These are phyloP conservation scores for Trichomycterus rosablanca DNA, from an alignment of 2,113 vertebrate species.

Conservation along the genomic window DNA sequence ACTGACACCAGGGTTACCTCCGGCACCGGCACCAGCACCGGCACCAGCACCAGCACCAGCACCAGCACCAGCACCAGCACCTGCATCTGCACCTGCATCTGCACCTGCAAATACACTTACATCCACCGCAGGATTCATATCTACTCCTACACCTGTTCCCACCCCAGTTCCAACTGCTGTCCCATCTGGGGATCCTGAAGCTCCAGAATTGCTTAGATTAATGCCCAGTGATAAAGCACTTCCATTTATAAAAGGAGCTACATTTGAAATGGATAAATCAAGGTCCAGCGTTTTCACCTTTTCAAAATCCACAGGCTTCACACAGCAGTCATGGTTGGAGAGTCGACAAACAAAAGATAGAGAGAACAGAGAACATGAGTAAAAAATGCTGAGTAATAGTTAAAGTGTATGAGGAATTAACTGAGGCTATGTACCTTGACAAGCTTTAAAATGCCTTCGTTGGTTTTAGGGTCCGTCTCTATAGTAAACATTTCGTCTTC, in stretches of 20 bases:
- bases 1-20: conserved; percentile 12
- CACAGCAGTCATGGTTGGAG: too few species aligned
- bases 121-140: background rate
- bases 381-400: background rate
- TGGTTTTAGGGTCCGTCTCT: conserved; percentile 77
- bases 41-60: conserved; percentile 2
- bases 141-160: background rate
- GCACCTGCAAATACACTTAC: background rate
- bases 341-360: background rate
- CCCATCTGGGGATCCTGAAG: background rate
- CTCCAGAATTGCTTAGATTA: background rate
- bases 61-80: background rate
- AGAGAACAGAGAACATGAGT: background rate
- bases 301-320: conserved; percentile 71
- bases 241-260: conserved; percentile 69
- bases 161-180: conserved; percentile 4
- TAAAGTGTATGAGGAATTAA: background rate
- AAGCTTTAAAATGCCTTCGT: conserved; percentile 84
- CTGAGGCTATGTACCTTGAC: conserved; percentile 58
- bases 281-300: conserved; percentile 57
- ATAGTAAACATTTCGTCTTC: conserved; percentile 81
- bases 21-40: conserved; percentile 15
- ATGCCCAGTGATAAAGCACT: conserved; percentile 33
- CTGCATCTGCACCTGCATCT: conserved; percentile 24
- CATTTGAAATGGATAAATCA: conserved; percentile 68